Evolutionary conservation across 2,113 vertebrate species (phyloP), one percentile per base, ranked within the genome.

Genomic region (Sander vitreus): DNA sequence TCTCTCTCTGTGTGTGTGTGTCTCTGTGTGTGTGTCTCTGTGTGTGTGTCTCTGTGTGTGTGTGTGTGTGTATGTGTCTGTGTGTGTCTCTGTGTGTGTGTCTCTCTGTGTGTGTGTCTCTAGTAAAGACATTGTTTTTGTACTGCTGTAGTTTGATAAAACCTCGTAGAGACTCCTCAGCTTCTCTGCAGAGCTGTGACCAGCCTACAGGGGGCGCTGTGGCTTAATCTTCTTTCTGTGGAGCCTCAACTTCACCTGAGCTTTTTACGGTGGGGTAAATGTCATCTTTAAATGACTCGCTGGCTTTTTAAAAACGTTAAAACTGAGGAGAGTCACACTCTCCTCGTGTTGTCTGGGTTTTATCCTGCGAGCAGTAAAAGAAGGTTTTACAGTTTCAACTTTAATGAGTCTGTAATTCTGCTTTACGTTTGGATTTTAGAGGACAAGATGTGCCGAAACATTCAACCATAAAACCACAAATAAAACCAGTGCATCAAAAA

Each of bases 171-270:
- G 5, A 33, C 6, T 33, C 33, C 33, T 33, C 33, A 33, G 5
- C 33, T 6, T 33, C 33, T 48, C 60, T 48, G 12, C 43, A 6
- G 47, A 2, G 51, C 50, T 10, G 4, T 14, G 0, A 11, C 23
- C 1, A 3, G 47, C 70, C 83, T 64, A 12, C 16, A 63, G 79
- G 76, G 75, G 85, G 83, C 59, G 47, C 65, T 64, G 68, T 51
- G 19, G 47, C 0, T 30, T 27, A 54, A 50, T 59, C 2, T 6
- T 0, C 6, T 33, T 33, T 33, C 33, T 33, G 6, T 33, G 33
- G 33, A 33, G 33, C 33, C 33, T 33, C 33, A 6, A 33, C 33
- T 33, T 7, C 1, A 33, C 7, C 36, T 39, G 36, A 39, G 36
- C 36, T 9, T 39, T 9, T 39, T 7, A 39, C 36, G 0, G 36